Base-by-base conservation (phyloP, 2,888 invertebrate species). In the Leistus spinibarbis region DNA sequence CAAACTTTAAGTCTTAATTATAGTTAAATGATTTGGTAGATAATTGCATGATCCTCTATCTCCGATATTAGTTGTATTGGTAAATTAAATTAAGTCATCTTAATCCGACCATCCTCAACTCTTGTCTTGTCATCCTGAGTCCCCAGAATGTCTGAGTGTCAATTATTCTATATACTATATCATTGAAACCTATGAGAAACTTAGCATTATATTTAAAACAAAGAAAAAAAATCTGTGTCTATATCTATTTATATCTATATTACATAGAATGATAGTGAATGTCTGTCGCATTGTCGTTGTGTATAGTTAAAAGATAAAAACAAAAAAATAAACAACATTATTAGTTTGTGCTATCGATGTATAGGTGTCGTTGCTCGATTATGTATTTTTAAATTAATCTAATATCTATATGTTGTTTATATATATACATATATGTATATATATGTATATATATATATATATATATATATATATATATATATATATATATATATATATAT, bases 351-450 rank as follows among this genome's bases (percentile, higher is more conserved):
- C 75, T 66, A 63, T 83, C 81, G 82, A 82, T 84, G 84, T 85
- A 83, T 85, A 84, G 80, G 85, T 85, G 85, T 85, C 85, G 85
- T 85, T 85, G 85, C 83, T 85, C 85, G 68, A 40, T 60, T 73
- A 53, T 73, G 27, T 19, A 66, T 53, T 65, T 60, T 63, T 73
- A 66, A 60, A 73, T 60, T 20, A 22, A 60, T 19, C 22, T n/a
- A 60, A 20, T 60, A 60, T 60, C 60, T 60, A 60, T 60, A 20
- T 60, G 22, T 60, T 60, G 22, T 60, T 60, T 20, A 19, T 20
- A 19, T 22, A 22, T 60, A 16, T 60, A 19, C 16, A 56, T 16
- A 66, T 71, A 71, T 63, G 71, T 71, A 64, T 64, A 71, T 56
- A 71, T 3, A 54, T 5, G 2, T 54, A 54, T 54, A 16, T 16